phyloP scores from a whole-genome alignment of 37 sponge, comb jelly and placozoan genomes.

The Corticium candelabrum region DNA sequence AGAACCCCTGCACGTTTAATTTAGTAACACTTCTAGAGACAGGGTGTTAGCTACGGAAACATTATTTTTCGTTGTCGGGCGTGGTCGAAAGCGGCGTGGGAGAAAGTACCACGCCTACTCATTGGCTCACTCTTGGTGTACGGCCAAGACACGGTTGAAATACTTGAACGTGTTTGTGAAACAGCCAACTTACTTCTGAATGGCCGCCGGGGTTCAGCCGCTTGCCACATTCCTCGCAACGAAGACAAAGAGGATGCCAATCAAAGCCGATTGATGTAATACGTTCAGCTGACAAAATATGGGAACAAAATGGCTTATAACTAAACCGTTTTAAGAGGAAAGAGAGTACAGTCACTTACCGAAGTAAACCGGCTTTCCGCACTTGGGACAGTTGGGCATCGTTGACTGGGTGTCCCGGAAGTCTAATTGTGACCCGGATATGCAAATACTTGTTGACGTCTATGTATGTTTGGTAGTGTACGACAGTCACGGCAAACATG shows the following conservation, averaged over 20 bases:
- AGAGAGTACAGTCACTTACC: no score
- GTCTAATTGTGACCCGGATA: neutral
- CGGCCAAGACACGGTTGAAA: no score
- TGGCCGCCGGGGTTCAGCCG: conserved; percentile 59
- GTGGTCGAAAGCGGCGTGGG: no score
- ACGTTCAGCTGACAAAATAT: conserved; percentile 49
- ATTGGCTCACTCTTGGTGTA: no score
- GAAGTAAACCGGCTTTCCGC: neutral
- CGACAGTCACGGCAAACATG: no score
- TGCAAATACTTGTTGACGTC: neutral
- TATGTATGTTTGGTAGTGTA: no score
- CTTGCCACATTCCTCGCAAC: conserved; percentile 58
- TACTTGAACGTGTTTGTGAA: neutral
- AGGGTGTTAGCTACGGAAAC: no score
- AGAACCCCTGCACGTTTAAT: no score
- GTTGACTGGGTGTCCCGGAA: neutral
- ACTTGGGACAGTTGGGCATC: neutral
- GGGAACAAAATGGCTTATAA: neutral
- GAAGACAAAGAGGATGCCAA: conserved; percentile 71
- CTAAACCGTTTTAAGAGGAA: neutral
- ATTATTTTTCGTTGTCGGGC: no score
- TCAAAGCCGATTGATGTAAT: conserved; percentile 50
- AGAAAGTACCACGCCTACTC: no score
- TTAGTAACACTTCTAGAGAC: no score
- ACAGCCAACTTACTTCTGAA: conserved; percentile 52